phyloP scores from a whole-genome alignment of 1,140 invertebrate genomes.

The Coelopa frigida region DNA sequence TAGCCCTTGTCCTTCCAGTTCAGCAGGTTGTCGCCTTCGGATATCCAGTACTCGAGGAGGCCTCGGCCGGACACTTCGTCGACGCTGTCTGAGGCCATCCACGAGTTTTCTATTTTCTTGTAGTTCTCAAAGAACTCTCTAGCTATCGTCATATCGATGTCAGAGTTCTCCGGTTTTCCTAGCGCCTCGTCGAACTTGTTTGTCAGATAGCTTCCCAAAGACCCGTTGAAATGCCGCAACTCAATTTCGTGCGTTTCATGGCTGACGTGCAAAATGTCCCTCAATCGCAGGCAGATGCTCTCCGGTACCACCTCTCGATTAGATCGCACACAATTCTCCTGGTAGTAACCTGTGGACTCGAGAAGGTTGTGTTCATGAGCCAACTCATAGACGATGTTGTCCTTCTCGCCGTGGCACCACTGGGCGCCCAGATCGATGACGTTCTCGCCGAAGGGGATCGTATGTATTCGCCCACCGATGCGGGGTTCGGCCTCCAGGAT shows the following conservation, averaged over 20 bases:
- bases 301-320: constrained; percentile 26
- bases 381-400: constrained; percentile 60
- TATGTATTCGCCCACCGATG: constrained; percentile 60
- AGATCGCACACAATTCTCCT: constrained; percentile 12
- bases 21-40: constrained; percentile 49
- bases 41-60: constrained; percentile 48
- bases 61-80: constrained; percentile 50
- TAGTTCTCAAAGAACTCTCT: constrained; percentile 46
- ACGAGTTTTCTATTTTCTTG: constrained; percentile 48
- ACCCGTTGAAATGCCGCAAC: too few species aligned
- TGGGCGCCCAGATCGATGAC: constrained; percentile 75
- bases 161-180: background rate
- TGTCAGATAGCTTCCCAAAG: background rate
- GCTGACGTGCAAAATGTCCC: constrained; percentile 5
- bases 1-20: constrained; percentile 57
- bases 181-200: constrained; percentile 3
- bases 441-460: constrained; percentile 51
- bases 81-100: constrained; percentile 52
- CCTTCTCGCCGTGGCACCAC: constrained; percentile 63
- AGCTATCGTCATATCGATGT: constrained; percentile 22
- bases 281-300: constrained; percentile 28
- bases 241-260: too few species aligned
- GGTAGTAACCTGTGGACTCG: constrained; percentile 19
- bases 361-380: constrained; percentile 48
- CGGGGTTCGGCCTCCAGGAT: constrained; percentile 60